Percentiles rank a stretch among this genome's conserved stretches.
phyloP scores from a whole-genome alignment of 2,113 vertebrate genomes.

The Triplophysa tibetana region DNA sequence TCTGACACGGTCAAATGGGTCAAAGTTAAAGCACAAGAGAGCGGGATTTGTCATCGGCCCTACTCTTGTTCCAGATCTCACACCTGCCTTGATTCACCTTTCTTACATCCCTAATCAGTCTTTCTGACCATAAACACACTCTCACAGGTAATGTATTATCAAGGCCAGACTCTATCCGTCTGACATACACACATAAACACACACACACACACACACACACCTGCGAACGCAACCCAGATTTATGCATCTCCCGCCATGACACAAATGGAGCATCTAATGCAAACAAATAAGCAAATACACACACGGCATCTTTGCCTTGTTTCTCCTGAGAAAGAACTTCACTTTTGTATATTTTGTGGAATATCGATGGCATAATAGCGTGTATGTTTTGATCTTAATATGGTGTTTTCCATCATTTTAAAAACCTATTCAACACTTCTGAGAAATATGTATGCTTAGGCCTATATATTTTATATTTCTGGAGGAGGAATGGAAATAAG shows the following conservation, averaged over 20 bases:
- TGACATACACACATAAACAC: slow-evolving; percentile 27
- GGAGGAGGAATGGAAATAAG: background rate
- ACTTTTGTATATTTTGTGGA: background rate
- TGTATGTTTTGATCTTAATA: background rate
- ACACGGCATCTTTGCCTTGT: background rate
- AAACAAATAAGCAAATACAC: slow-evolving; percentile 36
- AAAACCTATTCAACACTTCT: background rate
- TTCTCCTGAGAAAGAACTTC: background rate
- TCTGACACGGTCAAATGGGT: background rate
- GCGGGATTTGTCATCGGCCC: background rate
- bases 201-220: slow-evolving; percentile 34
- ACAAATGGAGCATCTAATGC: slow-evolving; percentile 41
- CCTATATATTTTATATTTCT: background rate
- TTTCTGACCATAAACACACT: slow-evolving; percentile 14
- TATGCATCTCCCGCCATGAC: slow-evolving; percentile 13
- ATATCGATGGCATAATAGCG: background rate
- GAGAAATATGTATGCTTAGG: background rate
- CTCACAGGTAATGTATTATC: slow-evolving; percentile 28
- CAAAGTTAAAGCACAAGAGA: slow-evolving; percentile 3
- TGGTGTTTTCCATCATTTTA: background rate
- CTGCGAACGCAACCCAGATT: slow-evolving; percentile 38
- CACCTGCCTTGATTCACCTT: slow-evolving; percentile 29
- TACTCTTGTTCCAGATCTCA: slow-evolving; percentile 28
- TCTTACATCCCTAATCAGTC: slow-evolving; percentile 25
- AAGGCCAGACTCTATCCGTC: slow-evolving; percentile 29